phyloP scores from a whole-genome alignment of 53 echinoderm and acorn worm genomes.

The Hippasteria phrygiana region DNA sequence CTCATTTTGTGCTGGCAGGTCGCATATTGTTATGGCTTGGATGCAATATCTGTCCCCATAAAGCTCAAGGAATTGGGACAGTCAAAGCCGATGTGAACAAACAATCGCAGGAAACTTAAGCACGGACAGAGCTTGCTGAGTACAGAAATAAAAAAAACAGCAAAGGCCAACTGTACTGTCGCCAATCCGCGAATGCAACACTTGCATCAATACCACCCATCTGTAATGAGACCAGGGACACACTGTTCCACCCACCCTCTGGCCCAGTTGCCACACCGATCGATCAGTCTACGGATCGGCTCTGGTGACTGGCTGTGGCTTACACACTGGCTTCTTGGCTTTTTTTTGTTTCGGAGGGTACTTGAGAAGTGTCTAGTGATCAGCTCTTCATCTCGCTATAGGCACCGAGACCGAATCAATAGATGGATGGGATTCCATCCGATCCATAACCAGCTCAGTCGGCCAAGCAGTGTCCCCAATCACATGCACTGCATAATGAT shows the following conservation, averaged over 20 bases:
- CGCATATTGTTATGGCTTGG: too few relatives aligned
- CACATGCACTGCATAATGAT: not conserved
- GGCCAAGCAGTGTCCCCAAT: not conserved
- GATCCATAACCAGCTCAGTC: not conserved
- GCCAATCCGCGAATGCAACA: not conserved
- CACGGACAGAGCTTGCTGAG: too few relatives aligned
- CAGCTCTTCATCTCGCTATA: conserved; percentile 30
- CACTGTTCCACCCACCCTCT: not conserved
- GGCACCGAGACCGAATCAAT: conserved; percentile 26
- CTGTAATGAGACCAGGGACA: conserved; percentile 40
- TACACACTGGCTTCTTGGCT: not conserved
- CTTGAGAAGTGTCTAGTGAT: conserved; percentile 31
- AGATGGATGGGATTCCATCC: not conserved
- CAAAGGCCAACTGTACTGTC: not conserved
- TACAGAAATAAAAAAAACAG: too few relatives aligned
- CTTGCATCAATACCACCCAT: not conserved
- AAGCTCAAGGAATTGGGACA: too few relatives aligned
- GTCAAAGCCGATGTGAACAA: too few relatives aligned
- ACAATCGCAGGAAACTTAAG: too few relatives aligned
- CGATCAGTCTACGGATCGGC: conserved; percentile 17
- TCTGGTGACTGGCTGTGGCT: conserved; percentile 29
- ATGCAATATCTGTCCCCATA: too few relatives aligned
- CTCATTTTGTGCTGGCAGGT: too few relatives aligned
- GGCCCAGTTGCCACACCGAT: conserved; percentile 44
- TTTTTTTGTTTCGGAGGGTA: conserved; percentile 24